phyloP scores from a whole-genome alignment of 2,113 vertebrate genomes.

The Felis chaus region DNA sequence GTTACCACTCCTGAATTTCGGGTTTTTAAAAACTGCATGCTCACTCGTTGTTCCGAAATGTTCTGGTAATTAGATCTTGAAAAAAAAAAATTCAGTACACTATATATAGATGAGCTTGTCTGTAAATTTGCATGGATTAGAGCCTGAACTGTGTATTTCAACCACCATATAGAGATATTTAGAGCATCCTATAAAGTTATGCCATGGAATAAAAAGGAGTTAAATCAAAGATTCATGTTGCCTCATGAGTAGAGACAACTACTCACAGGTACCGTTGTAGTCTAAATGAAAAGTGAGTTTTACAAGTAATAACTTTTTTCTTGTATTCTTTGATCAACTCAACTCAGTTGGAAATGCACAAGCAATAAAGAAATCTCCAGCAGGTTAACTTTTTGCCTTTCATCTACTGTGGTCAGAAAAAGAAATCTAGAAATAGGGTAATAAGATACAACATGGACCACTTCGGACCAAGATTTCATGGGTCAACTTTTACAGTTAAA shows the following conservation, averaged over 20 bases:
- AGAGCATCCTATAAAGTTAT: slow-evolving; percentile 74
- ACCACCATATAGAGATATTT: slow-evolving; percentile 68
- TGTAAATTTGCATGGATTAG: slow-evolving; percentile 35
- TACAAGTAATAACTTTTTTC: neutral
- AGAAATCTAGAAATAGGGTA: neutral
- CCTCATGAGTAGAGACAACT: neutral
- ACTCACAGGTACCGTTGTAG: neutral
- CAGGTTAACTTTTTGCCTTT: neutral
- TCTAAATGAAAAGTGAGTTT: slow-evolving; percentile 36
- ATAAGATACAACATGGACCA: neutral
- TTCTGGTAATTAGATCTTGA: neutral
- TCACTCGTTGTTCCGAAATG: neutral
- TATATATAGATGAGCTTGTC: neutral
- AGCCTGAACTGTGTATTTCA: slow-evolving; percentile 68
- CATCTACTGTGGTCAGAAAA: neutral
- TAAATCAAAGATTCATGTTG: slow-evolving; percentile 49
- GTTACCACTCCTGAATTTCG: neutral
- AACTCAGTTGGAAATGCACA: neutral
- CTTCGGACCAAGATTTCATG: neutral
- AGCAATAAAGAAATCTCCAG: neutral
- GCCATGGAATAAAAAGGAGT: slow-evolving; percentile 69
- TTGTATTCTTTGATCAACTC: neutral
- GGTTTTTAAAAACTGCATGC: neutral
- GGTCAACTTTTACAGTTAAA: neutral
- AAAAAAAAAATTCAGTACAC: neutral